Percentiles rank a stretch among this genome's conserved stretches.
These are phyloP conservation scores for Ennomos quercinarius DNA, from an alignment of 2,888 invertebrate species.

Conservation along the genomic window DNA sequence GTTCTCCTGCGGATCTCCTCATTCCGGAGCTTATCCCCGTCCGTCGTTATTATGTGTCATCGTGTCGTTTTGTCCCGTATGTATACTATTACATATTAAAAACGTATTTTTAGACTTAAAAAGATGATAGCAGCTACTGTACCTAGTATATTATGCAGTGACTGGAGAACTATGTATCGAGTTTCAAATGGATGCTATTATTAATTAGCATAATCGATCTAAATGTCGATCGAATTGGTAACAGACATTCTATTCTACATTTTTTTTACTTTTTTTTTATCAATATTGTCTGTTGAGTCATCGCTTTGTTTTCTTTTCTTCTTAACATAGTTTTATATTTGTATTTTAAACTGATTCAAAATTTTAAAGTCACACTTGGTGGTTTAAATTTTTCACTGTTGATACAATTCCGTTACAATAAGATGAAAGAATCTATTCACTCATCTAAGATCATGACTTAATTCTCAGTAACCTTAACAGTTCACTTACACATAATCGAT, in stretches of 20 bases:
- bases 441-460: conserved; percentile 23
- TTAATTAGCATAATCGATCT: conserved; percentile 12
- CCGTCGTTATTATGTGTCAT: too few species aligned
- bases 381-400: not conserved
- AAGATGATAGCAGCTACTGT: conserved; percentile 5
- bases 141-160: conserved; percentile 6
- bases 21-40: too few species aligned
- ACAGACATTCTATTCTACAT: conserved; percentile 15
- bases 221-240: conserved; percentile 18
- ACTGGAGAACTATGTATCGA: conserved; percentile 14
- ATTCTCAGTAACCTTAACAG: conserved; percentile 28
- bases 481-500: conserved; percentile 30
- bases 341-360: not conserved
- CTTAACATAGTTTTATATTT: not conserved
- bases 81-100: too few species aligned
- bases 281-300: conserved; percentile 5
- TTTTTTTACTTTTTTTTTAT: not conserved
- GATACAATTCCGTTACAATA: conserved; percentile 2
- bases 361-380: not conserved
- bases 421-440: conserved; percentile 7
- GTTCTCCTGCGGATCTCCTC: too few species aligned
- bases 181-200: conserved; percentile 10
- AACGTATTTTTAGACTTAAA: too few species aligned
- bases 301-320: conserved; percentile 4
- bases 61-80: too few species aligned